A percentile compares a stretch with the other conserved stretches of the same genome.
These are phyloP conservation scores for Protaetia brevitarsis DNA, from an alignment of 1,140 invertebrate species.

Conservation along the genomic window DNA sequence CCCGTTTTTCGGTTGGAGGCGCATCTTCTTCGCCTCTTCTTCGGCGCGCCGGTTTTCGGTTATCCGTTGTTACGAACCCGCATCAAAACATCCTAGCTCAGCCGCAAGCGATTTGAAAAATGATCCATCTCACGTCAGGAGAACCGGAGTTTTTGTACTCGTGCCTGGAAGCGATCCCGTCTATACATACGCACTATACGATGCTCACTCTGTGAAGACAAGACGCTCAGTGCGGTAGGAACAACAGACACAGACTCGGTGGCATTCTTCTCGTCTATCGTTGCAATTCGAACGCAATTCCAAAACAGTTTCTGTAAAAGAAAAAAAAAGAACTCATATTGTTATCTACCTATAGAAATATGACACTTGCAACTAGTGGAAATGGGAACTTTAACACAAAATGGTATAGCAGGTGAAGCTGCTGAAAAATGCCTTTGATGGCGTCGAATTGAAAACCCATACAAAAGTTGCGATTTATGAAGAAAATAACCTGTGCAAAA, in stretches of 20 bases:
- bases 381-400: too few relatives aligned
- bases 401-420: too few relatives aligned
- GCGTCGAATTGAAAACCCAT: too few relatives aligned
- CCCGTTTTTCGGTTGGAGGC: background rate
- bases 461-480: too few relatives aligned
- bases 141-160: constrained; percentile 41
- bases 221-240: background rate
- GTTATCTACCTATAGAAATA: background rate
- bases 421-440: too few relatives aligned
- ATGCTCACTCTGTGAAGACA: background rate
- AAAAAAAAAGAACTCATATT: background rate
- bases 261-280: background rate
- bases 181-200: constrained; percentile 9
- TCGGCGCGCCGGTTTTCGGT: constrained; percentile 17
- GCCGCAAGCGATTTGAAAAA: constrained; percentile 45
- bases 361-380: too few relatives aligned
- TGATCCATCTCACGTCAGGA: constrained; percentile 44
- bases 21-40: constrained; percentile 17
- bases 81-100: constrained; percentile 42
- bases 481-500: too few relatives aligned
- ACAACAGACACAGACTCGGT: background rate
- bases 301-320: background rate
- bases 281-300: background rate
- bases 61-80: constrained; percentile 36
- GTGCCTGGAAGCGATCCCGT: constrained; percentile 32